Evolutionary conservation across 1,140 invertebrate genomes (phyloP), one percentile per base, ranked within the genome.

Genomic region (Penaeus japonicus): DNA sequence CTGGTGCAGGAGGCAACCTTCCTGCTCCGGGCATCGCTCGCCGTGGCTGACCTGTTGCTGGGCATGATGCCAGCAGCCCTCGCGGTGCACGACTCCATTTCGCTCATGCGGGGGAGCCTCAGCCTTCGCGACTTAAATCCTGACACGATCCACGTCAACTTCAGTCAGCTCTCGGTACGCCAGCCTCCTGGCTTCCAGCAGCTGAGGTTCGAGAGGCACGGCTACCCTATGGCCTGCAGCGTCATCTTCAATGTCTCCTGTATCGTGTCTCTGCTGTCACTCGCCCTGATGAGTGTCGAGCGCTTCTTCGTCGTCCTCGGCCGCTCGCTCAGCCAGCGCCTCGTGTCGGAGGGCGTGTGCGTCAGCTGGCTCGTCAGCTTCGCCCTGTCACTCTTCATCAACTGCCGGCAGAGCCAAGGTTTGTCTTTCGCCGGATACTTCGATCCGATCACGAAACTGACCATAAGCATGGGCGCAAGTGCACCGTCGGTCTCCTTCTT

Each of bases 361-460:
- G 2, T 53, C 0, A 55, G 15, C 27, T 82, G 54, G 79, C 3
- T 30, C 1, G 24, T 57, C 15, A 27, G 39, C 39, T 15, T 82
- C 15, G 22, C 27, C 7, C 39, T 82, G 22, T 82, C 79, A 18
- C 22, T 57, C 22, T 24, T 82, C 27, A 54, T 82, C 20, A 54
- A 82, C 27, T 55, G 79, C n/a, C 53, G 79, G 15, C 53, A 57
- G 79, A 54, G 32, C 22, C 47, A 15, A 47, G 79, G 79, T 10
- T 27, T 53, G 22, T 30, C 39, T 17, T 82, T 82, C 54, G 54
- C n/a, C 32, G 54, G 54, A 12, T 82, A 82, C 30, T 82, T 82
- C 32, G 79, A 82, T 55, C 79, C 79, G 17, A 82, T 82, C 53
- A 82, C 79, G 17, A 82, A 57, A 54, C 47, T 82, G 30, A 82